Percentiles rank a stretch among this genome's conserved stretches.
These are phyloP conservation scores for Neomorphus geoffroyi DNA, from an alignment of 2,797 vertebrate genomes.

Conservation along the genomic window DNA sequence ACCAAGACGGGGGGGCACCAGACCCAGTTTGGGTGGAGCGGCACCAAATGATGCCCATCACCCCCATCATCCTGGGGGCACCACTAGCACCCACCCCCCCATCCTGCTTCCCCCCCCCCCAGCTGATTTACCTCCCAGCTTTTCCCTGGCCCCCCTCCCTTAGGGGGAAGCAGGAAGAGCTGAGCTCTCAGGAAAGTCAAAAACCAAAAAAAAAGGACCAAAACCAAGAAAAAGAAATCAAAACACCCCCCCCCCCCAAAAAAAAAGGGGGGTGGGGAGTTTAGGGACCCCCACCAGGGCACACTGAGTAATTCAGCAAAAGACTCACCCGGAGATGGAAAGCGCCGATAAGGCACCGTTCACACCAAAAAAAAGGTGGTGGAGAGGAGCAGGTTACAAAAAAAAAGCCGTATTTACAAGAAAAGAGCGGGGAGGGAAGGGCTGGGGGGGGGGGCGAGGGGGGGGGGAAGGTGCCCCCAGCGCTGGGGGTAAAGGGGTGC, in stretches of 20 bases:
- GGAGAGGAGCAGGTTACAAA: constrained; percentile 49
- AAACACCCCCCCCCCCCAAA: no score
- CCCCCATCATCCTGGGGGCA: no score
- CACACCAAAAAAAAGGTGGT: neutral
- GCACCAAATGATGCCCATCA: no score
- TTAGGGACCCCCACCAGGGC: neutral
- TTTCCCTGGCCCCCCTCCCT: fast-evolving
- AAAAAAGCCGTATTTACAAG: constrained; percentile 60
- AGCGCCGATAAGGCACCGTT: neutral
- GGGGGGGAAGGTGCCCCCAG: neutral
- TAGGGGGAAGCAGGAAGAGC: fast-evolving
- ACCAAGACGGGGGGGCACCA: no score
- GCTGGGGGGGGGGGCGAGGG: neutral
- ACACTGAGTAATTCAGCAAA: neutral
- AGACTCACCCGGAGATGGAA: neutral
- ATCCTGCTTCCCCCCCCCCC: no score
- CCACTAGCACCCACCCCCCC: no score
- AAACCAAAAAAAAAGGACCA: fast-evolving
- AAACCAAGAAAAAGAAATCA: neutral
- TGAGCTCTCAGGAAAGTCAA: neutral
- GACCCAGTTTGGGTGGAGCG: no score
- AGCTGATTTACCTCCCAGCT: neutral
- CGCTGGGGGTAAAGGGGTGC: neutral
- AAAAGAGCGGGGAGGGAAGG: constrained; percentile 17
- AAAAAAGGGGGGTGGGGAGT: no score